Conservation (phyloP, 2,888 invertebrate species). For the Schizotus pectinicornis region DNA sequence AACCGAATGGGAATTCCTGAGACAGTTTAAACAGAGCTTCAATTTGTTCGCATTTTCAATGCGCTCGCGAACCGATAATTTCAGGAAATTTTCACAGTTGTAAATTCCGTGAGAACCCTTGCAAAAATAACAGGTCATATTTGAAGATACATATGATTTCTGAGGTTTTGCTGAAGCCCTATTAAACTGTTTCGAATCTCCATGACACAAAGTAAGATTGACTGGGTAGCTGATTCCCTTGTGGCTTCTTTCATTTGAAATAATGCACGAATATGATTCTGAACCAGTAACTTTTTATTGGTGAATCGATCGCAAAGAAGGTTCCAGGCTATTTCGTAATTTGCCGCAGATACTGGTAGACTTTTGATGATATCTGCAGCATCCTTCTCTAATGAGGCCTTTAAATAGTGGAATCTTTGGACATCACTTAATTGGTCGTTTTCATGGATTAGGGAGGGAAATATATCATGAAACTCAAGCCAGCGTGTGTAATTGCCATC, state of each 20-base stretch:
- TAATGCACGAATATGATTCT: conserved; percentile 11
- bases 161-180: neutral
- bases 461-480: conserved; percentile 1
- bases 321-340: conserved; percentile 29
- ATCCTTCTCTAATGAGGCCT: neutral
- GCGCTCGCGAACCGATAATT: neutral
- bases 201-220: too few species aligned
- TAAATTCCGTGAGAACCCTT: neutral
- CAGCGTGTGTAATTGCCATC: neutral
- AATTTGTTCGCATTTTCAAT: neutral
- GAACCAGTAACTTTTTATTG: conserved; percentile 22
- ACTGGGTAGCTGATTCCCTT: too few species aligned
- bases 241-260: conserved; percentile 8
- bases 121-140: neutral
- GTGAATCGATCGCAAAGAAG: conserved; percentile 22
- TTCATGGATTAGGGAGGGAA: neutral
- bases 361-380: conserved; percentile 1
- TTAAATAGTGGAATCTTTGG: conserved; percentile 1
- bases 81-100: neutral
- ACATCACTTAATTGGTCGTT: neutral
- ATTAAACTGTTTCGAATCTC: neutral
- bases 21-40: neutral
- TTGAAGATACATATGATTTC: neutral
- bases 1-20: neutral
- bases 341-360: conserved; percentile 18